These are phyloP conservation scores for Epinotia ramella DNA, from an alignment of 2,888 invertebrate species.

Conservation along the genomic window DNA sequence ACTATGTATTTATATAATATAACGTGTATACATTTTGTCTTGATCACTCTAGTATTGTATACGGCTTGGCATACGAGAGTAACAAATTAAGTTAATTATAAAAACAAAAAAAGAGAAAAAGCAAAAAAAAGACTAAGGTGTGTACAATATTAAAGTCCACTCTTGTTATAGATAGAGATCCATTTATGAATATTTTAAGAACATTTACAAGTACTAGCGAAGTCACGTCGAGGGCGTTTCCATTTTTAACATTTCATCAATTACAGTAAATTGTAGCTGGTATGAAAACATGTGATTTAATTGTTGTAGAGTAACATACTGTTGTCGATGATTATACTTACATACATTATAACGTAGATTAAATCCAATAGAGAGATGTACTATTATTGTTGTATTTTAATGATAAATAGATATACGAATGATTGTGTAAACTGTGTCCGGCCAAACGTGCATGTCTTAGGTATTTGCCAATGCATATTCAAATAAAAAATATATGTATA, in stretches of 20 bases:
- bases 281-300: slow-evolving; percentile 81
- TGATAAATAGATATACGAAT: slow-evolving; percentile 71
- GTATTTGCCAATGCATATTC: slow-evolving; percentile 74
- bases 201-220: slow-evolving; percentile 75
- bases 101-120: slow-evolving; percentile 63
- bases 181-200: slow-evolving; percentile 80
- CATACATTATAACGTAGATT: slow-evolving; percentile 77
- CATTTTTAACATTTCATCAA: slow-evolving; percentile 62
- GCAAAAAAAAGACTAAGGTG: slow-evolving; percentile 75
- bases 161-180: slow-evolving; percentile 69
- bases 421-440: slow-evolving; percentile 77
- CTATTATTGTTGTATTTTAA: slow-evolving; percentile 81
- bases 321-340: slow-evolving; percentile 77
- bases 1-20: slow-evolving; percentile 77
- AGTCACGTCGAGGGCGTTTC: slow-evolving; percentile 70
- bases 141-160: slow-evolving; percentile 82
- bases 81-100: slow-evolving; percentile 77
- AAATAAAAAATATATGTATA: slow-evolving; percentile 67
- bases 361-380: slow-evolving; percentile 80
- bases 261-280: slow-evolving; percentile 70
- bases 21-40: slow-evolving; percentile 74
- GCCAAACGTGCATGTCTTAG: slow-evolving; percentile 77
- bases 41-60: slow-evolving; percentile 81
- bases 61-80: slow-evolving; percentile 77
- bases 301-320: slow-evolving; percentile 79